These are phyloP conservation scores for Haliclona indistincta DNA, from an alignment of 37 sponge, comb jelly and placozoan genomes.

Conservation along the genomic window DNA sequence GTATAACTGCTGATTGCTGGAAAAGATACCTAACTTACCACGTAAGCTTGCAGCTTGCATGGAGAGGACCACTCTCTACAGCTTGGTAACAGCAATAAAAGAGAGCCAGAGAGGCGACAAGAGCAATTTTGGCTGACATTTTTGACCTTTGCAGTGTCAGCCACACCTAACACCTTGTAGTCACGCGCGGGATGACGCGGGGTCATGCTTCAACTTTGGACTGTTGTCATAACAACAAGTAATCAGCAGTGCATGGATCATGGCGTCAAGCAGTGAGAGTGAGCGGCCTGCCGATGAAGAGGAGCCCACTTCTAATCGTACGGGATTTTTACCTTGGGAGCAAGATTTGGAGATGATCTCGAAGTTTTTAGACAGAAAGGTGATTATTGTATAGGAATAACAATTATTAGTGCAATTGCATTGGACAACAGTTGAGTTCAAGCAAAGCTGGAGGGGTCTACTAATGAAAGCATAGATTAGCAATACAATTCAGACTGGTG, in stretches of 20 bases:
- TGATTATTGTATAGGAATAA: no score
- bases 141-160: conserved; percentile 1
- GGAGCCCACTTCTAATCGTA: neutral
- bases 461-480: neutral
- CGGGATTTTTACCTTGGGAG: conserved; percentile 90
- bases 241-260: no score
- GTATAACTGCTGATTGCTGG: no score
- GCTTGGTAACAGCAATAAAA: neutral
- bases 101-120: neutral
- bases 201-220: no score
- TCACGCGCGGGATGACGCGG: no score
- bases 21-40: conserved; percentile 80
- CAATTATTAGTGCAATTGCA: neutral
- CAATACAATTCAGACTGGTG: neutral
- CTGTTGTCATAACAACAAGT: no score
- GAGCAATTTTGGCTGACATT: no score
- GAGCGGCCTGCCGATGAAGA: neutral
- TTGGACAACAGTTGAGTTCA: neutral
- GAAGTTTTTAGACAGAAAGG: conserved; percentile 88
- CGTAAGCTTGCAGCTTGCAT: conserved; percentile 81
- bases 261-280: neutral
- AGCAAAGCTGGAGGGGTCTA: no score
- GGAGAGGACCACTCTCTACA: conserved; percentile 30
- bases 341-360: conserved; percentile 94
- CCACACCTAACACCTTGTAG: neutral